Evolutionary conservation across 1,140 invertebrate genomes (phyloP), one percentile per base, ranked within the genome.

Genomic region (Magallana ariakensis): DNA sequence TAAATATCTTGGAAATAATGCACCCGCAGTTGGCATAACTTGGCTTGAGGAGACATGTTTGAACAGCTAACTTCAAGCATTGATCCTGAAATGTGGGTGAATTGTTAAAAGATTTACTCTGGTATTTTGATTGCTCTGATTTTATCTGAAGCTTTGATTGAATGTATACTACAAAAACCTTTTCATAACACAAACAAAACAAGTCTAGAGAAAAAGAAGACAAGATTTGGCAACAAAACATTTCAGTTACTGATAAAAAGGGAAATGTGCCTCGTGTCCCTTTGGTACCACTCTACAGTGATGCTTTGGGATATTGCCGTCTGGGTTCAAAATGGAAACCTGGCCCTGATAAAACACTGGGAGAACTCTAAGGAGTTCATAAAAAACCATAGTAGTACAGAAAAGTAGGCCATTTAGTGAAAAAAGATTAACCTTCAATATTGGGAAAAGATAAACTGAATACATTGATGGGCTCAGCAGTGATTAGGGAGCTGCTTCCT

Each of bases 61-160:
- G 26, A 75, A 75, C 66, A 75, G 66, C 66, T 26, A 26, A 19
- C 22, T 13, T 33, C 66, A 19, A 75, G 33, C 33, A 26, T 75
- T 75, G 33, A 46, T 46, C 33, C 33, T 46, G 33, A 46, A 46
- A 46, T 46, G 19, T 75, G 66, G 66, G 22, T 75, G 66, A 75
- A 33, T 75, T 75, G 22, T 9, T 13, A 11, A 26, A 70, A 70
- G 66, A 75, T 26, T 22, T 75, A 26, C 19, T 3, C 66, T 75
- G 66, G 66, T 75, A 75, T 75, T 75, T 75, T 75, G 22, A 75
- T 75, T 75, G 66, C 66, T 75, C 22, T 26, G 66, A 75, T 75
- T 75, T 75, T 75, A 75, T 75, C 66, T 75, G 9, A 26, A 13
- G 66, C 33, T 46, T 75, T 75, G 66, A 75, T 75, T 26, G 66